phyloP scores from a whole-genome alignment of 2,113 vertebrate genomes.

The Platysternon megacephalum region DNA sequence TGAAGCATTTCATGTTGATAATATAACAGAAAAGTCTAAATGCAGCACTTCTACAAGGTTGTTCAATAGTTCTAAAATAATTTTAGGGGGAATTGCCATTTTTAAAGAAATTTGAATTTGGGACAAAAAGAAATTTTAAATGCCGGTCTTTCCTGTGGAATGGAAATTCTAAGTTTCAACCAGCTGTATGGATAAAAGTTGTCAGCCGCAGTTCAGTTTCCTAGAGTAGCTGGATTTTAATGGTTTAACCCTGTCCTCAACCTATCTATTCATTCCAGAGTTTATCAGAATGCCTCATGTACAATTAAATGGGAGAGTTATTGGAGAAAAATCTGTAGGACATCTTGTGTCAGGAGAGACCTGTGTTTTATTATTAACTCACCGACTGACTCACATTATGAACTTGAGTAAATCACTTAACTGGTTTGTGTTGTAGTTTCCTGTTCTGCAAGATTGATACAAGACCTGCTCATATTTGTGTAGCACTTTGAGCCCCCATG shows the following conservation, averaged over 20 bases:
- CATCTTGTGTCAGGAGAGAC: not conserved
- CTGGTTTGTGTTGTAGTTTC: not conserved
- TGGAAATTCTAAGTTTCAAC: not conserved
- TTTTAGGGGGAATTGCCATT: not conserved
- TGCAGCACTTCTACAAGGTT: accelerated
- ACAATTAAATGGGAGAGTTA: not conserved
- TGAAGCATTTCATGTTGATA: not conserved
- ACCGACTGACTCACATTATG: accelerated
- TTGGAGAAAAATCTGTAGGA: not conserved
- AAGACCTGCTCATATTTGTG: not conserved
- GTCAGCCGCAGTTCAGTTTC: not conserved
- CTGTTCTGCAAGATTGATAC: not conserved
- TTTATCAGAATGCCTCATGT: not conserved
- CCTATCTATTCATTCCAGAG: not conserved
- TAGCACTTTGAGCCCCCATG: not conserved
- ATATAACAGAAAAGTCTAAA: not conserved
- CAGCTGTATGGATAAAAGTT: not conserved
- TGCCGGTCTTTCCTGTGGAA: accelerated
- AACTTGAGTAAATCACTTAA: not conserved
- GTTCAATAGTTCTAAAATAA: not conserved
- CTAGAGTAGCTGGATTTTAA: not conserved
- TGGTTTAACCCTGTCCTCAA: not conserved
- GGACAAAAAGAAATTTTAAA: not conserved
- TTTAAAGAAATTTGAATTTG: not conserved
- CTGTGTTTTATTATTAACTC: not conserved